These are phyloP conservation scores for Narcine bancroftii DNA, from an alignment of 2,113 vertebrate genomes.

Conservation along the genomic window DNA sequence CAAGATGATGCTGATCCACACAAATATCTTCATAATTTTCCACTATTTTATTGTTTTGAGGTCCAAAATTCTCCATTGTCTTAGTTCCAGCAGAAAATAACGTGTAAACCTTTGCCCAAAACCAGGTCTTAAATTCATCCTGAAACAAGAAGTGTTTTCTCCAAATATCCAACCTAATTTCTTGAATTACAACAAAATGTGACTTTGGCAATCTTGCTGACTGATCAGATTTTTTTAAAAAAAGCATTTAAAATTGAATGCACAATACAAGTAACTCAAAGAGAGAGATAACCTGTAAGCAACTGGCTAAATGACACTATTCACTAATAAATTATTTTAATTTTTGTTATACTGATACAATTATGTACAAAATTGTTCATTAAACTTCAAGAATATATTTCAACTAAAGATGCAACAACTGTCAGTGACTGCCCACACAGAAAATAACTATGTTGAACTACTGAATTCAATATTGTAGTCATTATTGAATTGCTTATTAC, in stretches of 20 bases:
- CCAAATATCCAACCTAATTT: not conserved
- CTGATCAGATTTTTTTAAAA: not conserved
- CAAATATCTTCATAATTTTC: conserved; percentile 62
- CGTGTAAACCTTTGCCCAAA: conserved; percentile 80
- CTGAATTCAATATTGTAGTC: no score
- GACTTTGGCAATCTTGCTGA: not conserved
- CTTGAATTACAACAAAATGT: not conserved
- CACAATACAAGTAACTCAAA: not conserved
- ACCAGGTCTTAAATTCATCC: conserved; percentile 94
- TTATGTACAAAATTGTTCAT: not conserved
- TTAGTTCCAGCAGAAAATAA: conserved; percentile 69
- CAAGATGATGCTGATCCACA: conserved; percentile 54
- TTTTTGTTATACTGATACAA: not conserved
- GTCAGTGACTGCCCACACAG: not conserved
- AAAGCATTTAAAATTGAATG: no score
- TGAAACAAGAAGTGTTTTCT: conserved; percentile 45
- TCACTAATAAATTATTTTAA: not conserved
- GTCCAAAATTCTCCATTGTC: conserved; percentile 66
- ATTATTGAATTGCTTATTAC: no score
- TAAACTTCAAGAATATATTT: not conserved
- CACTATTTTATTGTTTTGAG: conserved; percentile 57
- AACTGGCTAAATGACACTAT: not conserved
- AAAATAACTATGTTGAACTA: no score
- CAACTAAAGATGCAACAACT: not conserved
- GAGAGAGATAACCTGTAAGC: not conserved